Conservation (phyloP, 1,140 invertebrate species). For the Lepidostoma basale region DNA sequence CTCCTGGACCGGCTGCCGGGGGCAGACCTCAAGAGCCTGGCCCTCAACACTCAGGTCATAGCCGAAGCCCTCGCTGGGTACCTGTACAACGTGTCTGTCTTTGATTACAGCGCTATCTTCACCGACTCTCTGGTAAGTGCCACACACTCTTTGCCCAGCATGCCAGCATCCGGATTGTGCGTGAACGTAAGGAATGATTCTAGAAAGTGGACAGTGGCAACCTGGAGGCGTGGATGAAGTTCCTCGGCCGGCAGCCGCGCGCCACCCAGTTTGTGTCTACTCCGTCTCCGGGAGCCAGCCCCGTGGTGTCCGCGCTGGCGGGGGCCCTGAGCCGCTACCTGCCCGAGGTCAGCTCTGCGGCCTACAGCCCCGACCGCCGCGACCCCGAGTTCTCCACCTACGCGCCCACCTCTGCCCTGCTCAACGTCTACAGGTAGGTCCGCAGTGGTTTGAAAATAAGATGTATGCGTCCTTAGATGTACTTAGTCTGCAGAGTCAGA, state of each 20-base stretch:
- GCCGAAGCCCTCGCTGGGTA: conserved; percentile 84
- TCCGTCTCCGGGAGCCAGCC: conserved; percentile 62
- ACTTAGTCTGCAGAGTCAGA: too few relatives aligned
- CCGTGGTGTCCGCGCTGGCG: conserved; percentile 69
- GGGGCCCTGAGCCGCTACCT: conserved; percentile 79
- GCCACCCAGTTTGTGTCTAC: conserved; percentile 64
- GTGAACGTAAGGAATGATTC: conserved; percentile 37
- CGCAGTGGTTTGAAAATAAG: too few relatives aligned
- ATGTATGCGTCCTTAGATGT: too few relatives aligned
- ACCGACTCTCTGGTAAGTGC: conserved; percentile 71
- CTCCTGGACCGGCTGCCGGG: conserved; percentile 61
- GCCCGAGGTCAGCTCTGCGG: conserved; percentile 73
- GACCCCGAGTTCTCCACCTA: conserved; percentile 95
- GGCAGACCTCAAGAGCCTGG: conserved; percentile 67
- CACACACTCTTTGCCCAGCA: neutral
- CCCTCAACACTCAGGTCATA: conserved; percentile 75
- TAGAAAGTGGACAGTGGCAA: conserved; percentile 76
- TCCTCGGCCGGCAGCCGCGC: conserved; percentile 73
- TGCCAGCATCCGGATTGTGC: neutral
- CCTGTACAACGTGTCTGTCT: conserved; percentile 81
- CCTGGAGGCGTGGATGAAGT: conserved; percentile 76
- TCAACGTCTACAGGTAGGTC: conserved; percentile 90
- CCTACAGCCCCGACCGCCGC: conserved; percentile 76
- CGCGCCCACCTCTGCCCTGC: conserved; percentile 74
- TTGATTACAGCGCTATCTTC: conserved; percentile 65